Evolutionary conservation across 35 echinoderm and acorn worm genomes (phyloP).

Genomic region (Anneissia japonica): DNA sequence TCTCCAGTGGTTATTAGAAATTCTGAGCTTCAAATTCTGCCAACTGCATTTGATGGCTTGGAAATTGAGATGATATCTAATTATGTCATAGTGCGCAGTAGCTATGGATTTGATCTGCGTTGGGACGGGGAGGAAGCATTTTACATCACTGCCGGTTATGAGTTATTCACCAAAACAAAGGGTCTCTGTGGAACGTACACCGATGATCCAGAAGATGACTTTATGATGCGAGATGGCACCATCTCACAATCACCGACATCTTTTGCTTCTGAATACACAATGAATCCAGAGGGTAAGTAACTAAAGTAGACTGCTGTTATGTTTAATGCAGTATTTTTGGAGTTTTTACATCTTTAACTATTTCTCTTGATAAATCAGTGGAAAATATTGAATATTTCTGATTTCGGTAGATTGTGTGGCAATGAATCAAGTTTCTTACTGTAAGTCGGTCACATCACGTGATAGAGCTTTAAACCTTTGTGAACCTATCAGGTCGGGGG

Average conservation of each 20-base stretch:
- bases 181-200: slow-evolving; percentile 15
- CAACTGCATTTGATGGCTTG: neutral
- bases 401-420: neutral
- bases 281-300: slow-evolving; percentile 4
- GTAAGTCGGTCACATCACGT: neutral
- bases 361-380: too few relatives aligned
- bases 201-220: neutral
- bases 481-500: neutral
- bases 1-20: neutral
- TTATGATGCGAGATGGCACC: neutral
- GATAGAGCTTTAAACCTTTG: neutral
- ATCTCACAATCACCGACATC: neutral
- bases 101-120: neutral
- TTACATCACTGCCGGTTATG: neutral
- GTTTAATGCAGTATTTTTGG: too few relatives aligned
- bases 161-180: neutral
- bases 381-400: too few relatives aligned
- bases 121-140: neutral
- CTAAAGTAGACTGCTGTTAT: too few relatives aligned
- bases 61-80: neutral
- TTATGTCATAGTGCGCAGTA: neutral
- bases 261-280: neutral
- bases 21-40: neutral
- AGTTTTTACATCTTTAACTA: too few relatives aligned
- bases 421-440: neutral